Percentiles rank a stretch among this genome's conserved stretches.
Evolutionary conservation across 2,797 vertebrate species (phyloP).

Genomic region (Coccyzus lansbergi): DNA sequence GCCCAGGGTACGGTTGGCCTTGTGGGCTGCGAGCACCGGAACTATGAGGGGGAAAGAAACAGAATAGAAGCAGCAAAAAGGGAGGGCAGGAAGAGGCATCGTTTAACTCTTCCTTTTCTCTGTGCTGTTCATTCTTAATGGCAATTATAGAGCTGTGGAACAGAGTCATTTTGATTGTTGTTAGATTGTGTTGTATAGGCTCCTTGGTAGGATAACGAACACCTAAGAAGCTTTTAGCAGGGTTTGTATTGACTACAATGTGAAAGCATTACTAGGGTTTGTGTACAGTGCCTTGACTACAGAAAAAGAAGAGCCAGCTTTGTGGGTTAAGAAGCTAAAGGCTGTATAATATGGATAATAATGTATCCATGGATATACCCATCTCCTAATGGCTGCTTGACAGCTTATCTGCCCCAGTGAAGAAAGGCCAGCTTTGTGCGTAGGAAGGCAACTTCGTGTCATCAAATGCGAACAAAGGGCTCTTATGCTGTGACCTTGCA

Average conservation of each 20-base stretch:
- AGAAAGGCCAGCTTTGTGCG: neutral
- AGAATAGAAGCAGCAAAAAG: neutral
- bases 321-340: neutral
- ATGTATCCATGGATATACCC: neutral
- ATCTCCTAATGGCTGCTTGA: neutral
- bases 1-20: no score
- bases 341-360: neutral
- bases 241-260: neutral
- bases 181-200: neutral
- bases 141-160: neutral
- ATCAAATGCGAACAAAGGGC: neutral
- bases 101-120: neutral
- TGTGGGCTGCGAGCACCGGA: no score
- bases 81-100: neutral
- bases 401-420: neutral
- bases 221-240: fast-evolving
- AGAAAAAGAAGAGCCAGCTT: neutral
- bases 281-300: neutral
- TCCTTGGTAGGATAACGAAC: neutral
- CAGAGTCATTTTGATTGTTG: neutral
- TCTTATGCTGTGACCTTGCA: neutral
- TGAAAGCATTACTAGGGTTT: neutral
- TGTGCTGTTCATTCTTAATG: neutral
- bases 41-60: neutral
- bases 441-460: neutral